Conservation (phyloP, 2,888 invertebrate species). For the Eueremaeus valkanovi region DNA sequence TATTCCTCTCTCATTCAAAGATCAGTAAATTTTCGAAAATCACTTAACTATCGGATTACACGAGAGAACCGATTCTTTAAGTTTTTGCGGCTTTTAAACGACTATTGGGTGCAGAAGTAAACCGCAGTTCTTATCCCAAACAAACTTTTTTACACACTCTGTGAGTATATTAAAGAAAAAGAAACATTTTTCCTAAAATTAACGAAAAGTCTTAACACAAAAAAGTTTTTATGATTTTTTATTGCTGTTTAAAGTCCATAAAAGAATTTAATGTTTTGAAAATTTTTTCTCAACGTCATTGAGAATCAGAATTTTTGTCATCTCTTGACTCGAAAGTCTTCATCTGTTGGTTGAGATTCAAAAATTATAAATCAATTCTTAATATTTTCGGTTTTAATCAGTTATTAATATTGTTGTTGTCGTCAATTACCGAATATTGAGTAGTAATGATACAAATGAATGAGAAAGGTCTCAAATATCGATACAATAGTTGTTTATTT, state of each 20-base stretch:
- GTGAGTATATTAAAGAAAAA: background rate
- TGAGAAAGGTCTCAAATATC: background rate
- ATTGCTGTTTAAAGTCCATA: no score
- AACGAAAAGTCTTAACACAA: background rate
- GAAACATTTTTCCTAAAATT: background rate
- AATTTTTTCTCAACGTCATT: no score
- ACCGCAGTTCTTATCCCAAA: background rate
- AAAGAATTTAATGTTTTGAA: no score
- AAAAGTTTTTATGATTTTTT: background rate
- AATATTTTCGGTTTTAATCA: no score
- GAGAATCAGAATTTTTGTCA: no score
- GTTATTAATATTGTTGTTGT: no score
- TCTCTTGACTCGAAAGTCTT: no score
- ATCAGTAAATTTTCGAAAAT: background rate
- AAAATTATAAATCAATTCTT: no score
- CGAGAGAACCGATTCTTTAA: slow-evolving; percentile 4
- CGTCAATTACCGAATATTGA: no score
- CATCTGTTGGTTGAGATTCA: no score
- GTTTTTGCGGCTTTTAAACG: slow-evolving; percentile 19
- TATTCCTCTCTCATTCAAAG: background rate
- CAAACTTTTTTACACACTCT: background rate
- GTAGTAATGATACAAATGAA: no score
- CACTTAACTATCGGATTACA: background rate
- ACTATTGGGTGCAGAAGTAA: slow-evolving; percentile 13
- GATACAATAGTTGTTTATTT: background rate